These are phyloP conservation scores for Panagrolaimus sp. DNA, from an alignment of 1,140 invertebrate genomes.

Conservation along the genomic window DNA sequence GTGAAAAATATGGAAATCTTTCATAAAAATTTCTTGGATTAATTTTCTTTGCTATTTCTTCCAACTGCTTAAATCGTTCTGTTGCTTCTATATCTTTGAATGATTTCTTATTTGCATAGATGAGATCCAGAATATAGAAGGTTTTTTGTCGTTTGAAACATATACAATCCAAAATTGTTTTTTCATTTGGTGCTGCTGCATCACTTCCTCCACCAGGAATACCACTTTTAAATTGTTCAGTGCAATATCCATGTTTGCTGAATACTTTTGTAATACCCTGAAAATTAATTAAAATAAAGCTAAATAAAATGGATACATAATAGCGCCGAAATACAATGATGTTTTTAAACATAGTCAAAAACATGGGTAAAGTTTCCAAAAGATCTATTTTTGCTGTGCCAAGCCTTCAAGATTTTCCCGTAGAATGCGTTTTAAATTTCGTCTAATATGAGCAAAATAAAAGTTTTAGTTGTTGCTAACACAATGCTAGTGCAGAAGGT, in stretches of 20 bases:
- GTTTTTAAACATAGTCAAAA: no score
- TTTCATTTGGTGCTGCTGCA: background rate
- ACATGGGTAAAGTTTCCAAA: no score
- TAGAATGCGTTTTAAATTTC: no score
- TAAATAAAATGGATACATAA: no score
- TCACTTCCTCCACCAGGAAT: background rate
- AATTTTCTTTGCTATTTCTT: background rate
- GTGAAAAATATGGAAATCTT: background rate
- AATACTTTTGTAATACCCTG: background rate
- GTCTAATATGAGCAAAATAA: no score
- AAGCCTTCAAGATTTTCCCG: no score
- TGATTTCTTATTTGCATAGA: background rate
- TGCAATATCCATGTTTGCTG: background rate
- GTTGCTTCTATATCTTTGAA: background rate
- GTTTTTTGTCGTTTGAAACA: background rate
- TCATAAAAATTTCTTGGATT: background rate
- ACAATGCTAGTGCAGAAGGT: no score
- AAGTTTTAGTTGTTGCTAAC: no score
- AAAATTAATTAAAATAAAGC: background rate
- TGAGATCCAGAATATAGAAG: slow-evolving; percentile 12
- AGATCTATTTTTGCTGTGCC: no score
- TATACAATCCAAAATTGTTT: slow-evolving; percentile 12
- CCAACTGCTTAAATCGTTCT: background rate
- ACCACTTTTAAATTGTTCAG: background rate
- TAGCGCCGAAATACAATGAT: no score